phyloP scores from a whole-genome alignment of 1,140 invertebrate genomes.

The Anastrepha obliqua region DNA sequence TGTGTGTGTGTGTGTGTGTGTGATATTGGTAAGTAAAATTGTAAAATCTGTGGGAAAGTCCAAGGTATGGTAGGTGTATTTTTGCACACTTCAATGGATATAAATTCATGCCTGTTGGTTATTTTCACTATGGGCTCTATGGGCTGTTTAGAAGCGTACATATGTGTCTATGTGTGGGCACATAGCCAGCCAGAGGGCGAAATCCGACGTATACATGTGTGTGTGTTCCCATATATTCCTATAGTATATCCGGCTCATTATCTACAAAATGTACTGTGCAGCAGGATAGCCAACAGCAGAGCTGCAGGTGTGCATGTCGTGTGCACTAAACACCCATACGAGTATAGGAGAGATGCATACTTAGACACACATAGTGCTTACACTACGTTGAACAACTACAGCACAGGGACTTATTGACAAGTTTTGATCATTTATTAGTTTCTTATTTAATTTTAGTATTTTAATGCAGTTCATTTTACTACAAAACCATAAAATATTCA shows the following conservation, averaged over 20 bases:
- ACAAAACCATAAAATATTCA: no score
- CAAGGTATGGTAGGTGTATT: background rate
- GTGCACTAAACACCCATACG: background rate
- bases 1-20: background rate
- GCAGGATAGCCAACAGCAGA: background rate
- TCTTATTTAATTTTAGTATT: background rate
- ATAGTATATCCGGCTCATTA: background rate
- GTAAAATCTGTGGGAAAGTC: background rate
- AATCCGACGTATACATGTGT: slow-evolving; percentile 7
- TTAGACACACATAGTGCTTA: no score
- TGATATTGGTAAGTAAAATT: background rate
- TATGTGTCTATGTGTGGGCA: background rate
- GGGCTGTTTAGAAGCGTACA: background rate
- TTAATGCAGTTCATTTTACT: no score
- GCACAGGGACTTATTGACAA: no score
- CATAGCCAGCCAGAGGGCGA: background rate
- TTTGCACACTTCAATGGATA: background rate
- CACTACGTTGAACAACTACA: no score
- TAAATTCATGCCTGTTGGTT: background rate
- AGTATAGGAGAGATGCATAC: background rate
- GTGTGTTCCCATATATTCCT: background rate
- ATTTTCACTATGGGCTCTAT: slow-evolving; percentile 1
- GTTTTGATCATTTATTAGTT: background rate
- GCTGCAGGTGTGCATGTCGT: background rate
- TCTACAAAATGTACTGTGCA: background rate